Base-by-base conservation (phyloP, 2,113 vertebrate genomes). In the Xenopus borealis region DNA sequence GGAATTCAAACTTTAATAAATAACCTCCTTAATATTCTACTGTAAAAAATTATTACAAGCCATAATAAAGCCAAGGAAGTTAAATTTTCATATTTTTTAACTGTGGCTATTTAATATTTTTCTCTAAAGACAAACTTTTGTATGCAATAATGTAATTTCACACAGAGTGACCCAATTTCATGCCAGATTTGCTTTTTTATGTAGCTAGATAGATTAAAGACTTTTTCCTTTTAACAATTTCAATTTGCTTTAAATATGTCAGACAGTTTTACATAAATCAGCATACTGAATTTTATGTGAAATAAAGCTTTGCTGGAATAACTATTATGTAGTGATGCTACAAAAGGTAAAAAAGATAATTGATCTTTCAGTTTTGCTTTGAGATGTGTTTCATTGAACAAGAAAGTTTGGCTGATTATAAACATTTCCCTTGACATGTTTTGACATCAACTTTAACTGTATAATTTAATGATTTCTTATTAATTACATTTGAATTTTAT, bases 171-270 rank as follows among this genome's bases (percentile, higher is more conserved):
- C 72, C 63, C 72, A 75, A 75, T 75, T 75, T 75, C 72, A 75
- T 75, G 72, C 53, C 63, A 75, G 72, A 67, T 89, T 85, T 84
- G 80, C 80, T 84, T 82, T 79, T 82, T 76, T 84, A 75, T 61
- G 16, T 30, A 75, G 61, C 83, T 80, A 85, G 79, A 81, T 81
- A 79, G 80, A 82, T 78, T 70, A 83, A 86, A 81, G 72, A 4
- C 40, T 44, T 66, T 20, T 79, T 78, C 11, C 53, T 79, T 63
- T 62, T 79, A 78, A 33, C 72, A 75, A 61, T 67, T 75, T 75
- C 64, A 67, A 75, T 67, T 75, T 75, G 50, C 19, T 44, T 59
- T 67, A 75, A 74, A 75, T 67, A 13, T 78, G 27, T 11, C 0
- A 0, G 46, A 23, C 10, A 20, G 53, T 59, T 75, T 75, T 75